Evolutionary conservation across 2,797 vertebrate genomes (phyloP).

Genomic region (Chiloscyllium punctatum): DNA sequence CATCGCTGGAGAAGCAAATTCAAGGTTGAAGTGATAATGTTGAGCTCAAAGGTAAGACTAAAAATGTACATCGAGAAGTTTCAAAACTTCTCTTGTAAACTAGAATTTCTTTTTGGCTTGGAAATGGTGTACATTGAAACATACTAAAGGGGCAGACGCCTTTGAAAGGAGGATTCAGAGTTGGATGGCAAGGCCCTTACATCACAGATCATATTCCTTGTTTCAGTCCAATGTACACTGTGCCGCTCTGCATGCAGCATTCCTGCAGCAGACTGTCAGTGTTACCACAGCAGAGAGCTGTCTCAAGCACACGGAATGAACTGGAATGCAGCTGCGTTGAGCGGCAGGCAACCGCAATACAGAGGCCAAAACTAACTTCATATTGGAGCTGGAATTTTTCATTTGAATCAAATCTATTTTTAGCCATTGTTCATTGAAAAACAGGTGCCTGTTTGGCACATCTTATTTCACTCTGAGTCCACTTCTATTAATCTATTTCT

Average conservation of each 20-base stretch:
- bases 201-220: constrained; percentile 17
- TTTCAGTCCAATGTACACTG: constrained; percentile 29
- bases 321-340: constrained; percentile 1
- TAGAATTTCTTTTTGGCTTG: neutral
- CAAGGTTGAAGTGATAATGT: neutral
- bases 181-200: neutral
- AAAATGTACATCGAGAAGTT: neutral
- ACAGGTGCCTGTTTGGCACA: neutral
- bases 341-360: neutral
- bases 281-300: constrained; percentile 2
- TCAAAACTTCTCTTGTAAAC: neutral
- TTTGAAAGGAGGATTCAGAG: neutral
- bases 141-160: neutral
- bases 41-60: neutral
- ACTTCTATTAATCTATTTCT: neutral
- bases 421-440: neutral
- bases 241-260: neutral
- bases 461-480: neutral
- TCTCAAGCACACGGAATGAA: neutral
- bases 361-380: constrained; percentile 27
- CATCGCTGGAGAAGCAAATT: neutral
- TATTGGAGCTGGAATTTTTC: neutral
- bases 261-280: constrained; percentile 24
- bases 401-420: constrained; percentile 11
- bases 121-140: neutral